Base-by-base conservation (phyloP, 2,797 vertebrate species). In the Lepus townsendii region DNA sequence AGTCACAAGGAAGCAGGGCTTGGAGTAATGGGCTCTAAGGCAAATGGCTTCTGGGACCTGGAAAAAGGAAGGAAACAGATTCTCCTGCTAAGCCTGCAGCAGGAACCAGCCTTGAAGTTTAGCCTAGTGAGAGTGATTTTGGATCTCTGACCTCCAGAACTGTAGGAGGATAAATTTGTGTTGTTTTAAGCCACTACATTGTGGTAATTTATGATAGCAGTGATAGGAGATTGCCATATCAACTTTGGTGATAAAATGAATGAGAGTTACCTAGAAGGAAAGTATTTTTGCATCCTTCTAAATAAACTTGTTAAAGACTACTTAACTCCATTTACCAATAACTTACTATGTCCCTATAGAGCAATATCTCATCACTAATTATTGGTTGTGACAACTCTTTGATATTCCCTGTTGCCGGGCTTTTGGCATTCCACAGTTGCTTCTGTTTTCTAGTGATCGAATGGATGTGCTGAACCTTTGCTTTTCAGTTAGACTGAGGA, bases 311-410 rank as follows among this genome's bases (percentile, higher is more conserved):
- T 73, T 88, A 57, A 79, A 72, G 54, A 83, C 73, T 30, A 80
- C 42, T 91, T 75, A 63, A 62, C 72, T 89, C 22, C 2, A 26
- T 88, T 95, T 82, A 89, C 32, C 69, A 57, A 42, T 75, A 65
- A 84, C 75, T 93, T 92, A 17, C 69, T 71, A 69, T 82, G 24
- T 68, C 30, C 35, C 35, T 69, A 1, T 24, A 26, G 92, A 62
- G 19, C 19, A 66, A 4, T 24, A 82, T 50, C 69, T 76, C 65
- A 30, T 14, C 69, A 30, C 20, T 77, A 72, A 54, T 57, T 52
- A 65, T 32, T 57, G 26, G 24, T 32, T 65, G 10, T 38, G 13
- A 19, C 35, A 90, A 47, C n/a, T 57, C 35, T 76, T 76, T 86
- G 38, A 54, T 85, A 63, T 22, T 54, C 60, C 24, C 80, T 72